Base-by-base conservation (phyloP, 1,140 invertebrate genomes). In the Gonatopus flavifemur region DNA sequence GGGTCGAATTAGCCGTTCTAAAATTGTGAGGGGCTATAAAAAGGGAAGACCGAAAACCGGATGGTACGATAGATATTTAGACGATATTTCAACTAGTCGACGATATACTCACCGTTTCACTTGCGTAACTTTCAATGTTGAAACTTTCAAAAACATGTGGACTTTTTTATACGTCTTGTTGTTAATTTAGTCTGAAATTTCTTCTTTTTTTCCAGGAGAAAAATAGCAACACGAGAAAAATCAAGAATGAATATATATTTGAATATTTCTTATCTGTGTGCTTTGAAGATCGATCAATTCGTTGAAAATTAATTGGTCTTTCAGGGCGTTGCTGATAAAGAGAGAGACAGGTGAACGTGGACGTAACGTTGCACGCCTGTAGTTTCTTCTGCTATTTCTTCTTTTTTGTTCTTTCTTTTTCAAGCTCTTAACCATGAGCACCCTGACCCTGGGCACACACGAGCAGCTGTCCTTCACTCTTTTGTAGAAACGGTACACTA, bases 1-100 rank as follows among this genome's bases (percentile, higher is more conserved):
- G 59, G 52, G 56, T 59, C 42, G 48, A 36, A 58, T 54, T 57
- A 53, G 44, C 41, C 49, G 52, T 52, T 52, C 49, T 52, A 52
- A 56, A 56, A 59, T 56, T 49, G 47, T 46, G 44, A 53, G 51
- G 49, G 40, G 51, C n/a, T n/a, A n/a, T 55, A 47, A 43, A 28
- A 52, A 59, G 60, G 52, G 59, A 55, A 56, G 52, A 55, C 54
- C 64, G 66, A 70, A 72, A 70, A 72, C 71, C 69, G 67, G 71
- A 72, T 70, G 66, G 60, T 44, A 50, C 51, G 50, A 43, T n/a
- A 60, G 66, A 69, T 67, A 67, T 66, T 64, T 67, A 66, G 59
- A 57, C 63, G 59, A 64, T 52, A 55, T 28, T 28, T 28, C 25
- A 12, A 28, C 6, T 28, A 51, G 30, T 50, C 25, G 42, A 31